Evolutionary conservation across 2,888 invertebrate genomes (phyloP), one percentile per base, ranked within the genome.

Genomic region (Sarcophaga subvicina): DNA sequence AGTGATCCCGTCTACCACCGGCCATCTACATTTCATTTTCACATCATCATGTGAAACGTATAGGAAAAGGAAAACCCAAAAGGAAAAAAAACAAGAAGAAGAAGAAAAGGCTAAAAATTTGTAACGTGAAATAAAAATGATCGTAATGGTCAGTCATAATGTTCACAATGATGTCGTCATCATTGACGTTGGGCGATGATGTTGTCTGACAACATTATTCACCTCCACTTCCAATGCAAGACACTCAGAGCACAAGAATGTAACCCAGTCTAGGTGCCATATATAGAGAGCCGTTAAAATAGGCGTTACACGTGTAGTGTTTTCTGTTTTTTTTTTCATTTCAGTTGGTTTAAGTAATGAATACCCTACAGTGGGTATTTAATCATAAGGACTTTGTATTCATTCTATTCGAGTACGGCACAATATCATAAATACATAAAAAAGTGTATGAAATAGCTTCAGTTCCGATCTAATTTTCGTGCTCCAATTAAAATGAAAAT

Each of bases 281-380:
- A 47, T 63, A 47, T 63, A 25, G 70, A 71, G 75, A 87, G 87
- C 83, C 83, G 83, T 87, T 87, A 87, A 87, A 84, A 84, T 83
- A 84, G 87, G 83, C 87, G 87, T 84, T 84, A 83, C 87, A 84
- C 59, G 63, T 87, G 87, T 87, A 84, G 80, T 27, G 64, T 83
- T 84, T 66, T 66, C 64, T 75, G 62, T 70, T 86, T 64, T 25
- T 70, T 76, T 47, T 62, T 27, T 3, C 4, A 14, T 54, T 54
- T 14, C 8, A 54, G 4, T 54, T 54, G 14, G 14, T 54, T 54
- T 14, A 14, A 54, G 54, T 5, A 12, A 54, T 14, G 54, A 17
- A 54, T 25, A 67, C 84, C n/a, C 80, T 85, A 85, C 71, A 80
- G 3, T 54, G 5, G 27, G 67, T 62, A 27, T 27, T 62, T 14